Evolutionary conservation across 2,797 vertebrate species (phyloP).

Genomic region (Pyrrhura leucotis): DNA sequence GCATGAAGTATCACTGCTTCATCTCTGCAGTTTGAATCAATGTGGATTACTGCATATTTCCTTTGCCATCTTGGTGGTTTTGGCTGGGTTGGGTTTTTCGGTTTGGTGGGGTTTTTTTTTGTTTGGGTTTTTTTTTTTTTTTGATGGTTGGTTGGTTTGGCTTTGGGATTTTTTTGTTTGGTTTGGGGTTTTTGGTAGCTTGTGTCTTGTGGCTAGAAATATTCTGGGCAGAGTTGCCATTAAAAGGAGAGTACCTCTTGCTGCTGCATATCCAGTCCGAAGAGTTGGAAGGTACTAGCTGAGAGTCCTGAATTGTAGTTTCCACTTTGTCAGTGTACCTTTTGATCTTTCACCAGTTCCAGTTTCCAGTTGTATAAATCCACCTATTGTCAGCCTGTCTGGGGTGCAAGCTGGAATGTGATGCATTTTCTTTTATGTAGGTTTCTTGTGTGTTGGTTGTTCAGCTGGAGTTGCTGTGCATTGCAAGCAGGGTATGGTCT

Average conservation of each 20-base stretch:
- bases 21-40: not conserved
- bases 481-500: not conserved
- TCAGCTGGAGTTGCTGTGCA: not conserved
- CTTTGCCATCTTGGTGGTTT: not conserved
- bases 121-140: accelerated
- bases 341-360: not conserved
- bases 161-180: not conserved
- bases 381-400: not conserved
- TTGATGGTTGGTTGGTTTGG: not conserved
- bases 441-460: not conserved
- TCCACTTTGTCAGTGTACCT: not conserved
- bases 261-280: not conserved
- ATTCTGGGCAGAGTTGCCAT: not conserved
- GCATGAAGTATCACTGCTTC: not conserved
- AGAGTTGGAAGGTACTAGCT: not conserved
- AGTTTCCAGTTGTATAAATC: conserved; percentile 1
- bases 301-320: not conserved
- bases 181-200: not conserved
- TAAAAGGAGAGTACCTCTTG: not conserved
- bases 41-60: not conserved
- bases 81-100: not conserved
- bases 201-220: not conserved
- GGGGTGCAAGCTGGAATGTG: not conserved
- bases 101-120: not conserved
- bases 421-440: not conserved